A percentile compares a stretch with the other conserved stretches of the same genome.
Evolutionary conservation across 2,888 invertebrate genomes (phyloP).

Genomic region (Hylaea fasciaria): DNA sequence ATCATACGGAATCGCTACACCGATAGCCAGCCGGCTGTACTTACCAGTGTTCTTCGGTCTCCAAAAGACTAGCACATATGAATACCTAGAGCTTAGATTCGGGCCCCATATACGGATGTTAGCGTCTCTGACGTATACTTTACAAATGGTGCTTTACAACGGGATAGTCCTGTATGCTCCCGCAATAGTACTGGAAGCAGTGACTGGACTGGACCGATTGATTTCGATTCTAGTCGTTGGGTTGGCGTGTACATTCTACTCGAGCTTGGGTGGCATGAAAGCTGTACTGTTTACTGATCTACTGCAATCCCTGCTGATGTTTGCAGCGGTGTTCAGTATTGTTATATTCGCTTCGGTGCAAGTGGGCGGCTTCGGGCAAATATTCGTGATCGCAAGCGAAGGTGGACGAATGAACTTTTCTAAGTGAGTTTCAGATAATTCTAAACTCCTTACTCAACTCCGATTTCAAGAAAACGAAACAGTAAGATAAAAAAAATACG

Average conservation of each 20-base stretch:
- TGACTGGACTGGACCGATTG: constrained; percentile 90
- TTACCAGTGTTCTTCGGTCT: constrained; percentile 94
- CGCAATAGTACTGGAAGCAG: constrained; percentile 94
- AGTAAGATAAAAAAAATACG: too few relatives aligned
- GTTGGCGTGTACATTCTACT: constrained; percentile 93
- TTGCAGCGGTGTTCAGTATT: constrained; percentile 91
- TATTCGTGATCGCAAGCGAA: constrained; percentile 89
- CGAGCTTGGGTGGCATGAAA: constrained; percentile 95
- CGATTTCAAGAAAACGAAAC: background rate
- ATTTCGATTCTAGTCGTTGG: constrained; percentile 91
- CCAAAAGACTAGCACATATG: constrained; percentile 94
- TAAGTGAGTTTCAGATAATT: constrained; percentile 85
- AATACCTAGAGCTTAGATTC: constrained; percentile 96
- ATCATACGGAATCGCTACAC: constrained; percentile 90
- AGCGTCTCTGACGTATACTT: constrained; percentile 93
- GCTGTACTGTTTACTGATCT: constrained; percentile 95
- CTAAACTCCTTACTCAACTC: background rate
- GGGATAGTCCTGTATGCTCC: constrained; percentile 97
- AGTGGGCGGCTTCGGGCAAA: constrained; percentile 88
- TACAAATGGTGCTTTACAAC: constrained; percentile 96
- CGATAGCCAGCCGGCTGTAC: constrained; percentile 90
- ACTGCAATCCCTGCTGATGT: constrained; percentile 94
- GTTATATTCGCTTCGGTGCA: constrained; percentile 89
- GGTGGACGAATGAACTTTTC: constrained; percentile 89
- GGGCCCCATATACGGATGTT: constrained; percentile 89